Conservation (phyloP, 92 coral and sea anemone genomes). For the Palythoa grandiflora region DNA sequence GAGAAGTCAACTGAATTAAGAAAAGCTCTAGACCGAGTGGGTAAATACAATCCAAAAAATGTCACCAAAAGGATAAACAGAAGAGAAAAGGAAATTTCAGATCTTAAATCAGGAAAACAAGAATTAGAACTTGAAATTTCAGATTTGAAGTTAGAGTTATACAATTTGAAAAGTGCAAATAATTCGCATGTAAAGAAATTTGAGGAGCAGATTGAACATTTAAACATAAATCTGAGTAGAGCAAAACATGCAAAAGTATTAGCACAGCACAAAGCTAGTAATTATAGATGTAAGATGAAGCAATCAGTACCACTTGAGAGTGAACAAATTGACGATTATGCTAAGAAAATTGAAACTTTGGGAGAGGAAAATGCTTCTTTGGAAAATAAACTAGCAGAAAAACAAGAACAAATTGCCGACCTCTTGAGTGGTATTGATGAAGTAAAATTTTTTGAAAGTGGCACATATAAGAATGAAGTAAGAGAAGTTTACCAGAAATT, state of each 20-base stretch:
- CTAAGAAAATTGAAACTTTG: constrained; percentile 8
- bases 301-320: constrained; percentile 21
- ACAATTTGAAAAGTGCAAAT: constrained; percentile 4
- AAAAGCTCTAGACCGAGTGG: not conserved
- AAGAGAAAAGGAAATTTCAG: not conserved
- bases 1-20: not conserved
- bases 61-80: constrained; percentile 6
- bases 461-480: constrained; percentile 36
- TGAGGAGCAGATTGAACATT: constrained; percentile 6
- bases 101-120: not conserved
- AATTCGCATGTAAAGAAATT: not conserved
- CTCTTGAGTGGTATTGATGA: constrained; percentile 31
- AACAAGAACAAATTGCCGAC: constrained; percentile 31
- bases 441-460: constrained; percentile 20
- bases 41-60: constrained; percentile 8
- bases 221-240: not conserved
- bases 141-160: constrained; percentile 5
- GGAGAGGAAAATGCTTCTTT: not conserved
- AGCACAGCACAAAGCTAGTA: constrained; percentile 47
- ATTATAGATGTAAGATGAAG: not conserved
- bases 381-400: constrained; percentile 14
- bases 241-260: constrained; percentile 1
- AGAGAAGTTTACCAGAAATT: constrained; percentile 43
- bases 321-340: not conserved
- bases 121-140: not conserved